Percentiles rank a stretch among this genome's conserved stretches.
Evolutionary conservation across 37 sponge, comb jelly and placozoan species (phyloP).

Genomic region (Spongilla lacustris): DNA sequence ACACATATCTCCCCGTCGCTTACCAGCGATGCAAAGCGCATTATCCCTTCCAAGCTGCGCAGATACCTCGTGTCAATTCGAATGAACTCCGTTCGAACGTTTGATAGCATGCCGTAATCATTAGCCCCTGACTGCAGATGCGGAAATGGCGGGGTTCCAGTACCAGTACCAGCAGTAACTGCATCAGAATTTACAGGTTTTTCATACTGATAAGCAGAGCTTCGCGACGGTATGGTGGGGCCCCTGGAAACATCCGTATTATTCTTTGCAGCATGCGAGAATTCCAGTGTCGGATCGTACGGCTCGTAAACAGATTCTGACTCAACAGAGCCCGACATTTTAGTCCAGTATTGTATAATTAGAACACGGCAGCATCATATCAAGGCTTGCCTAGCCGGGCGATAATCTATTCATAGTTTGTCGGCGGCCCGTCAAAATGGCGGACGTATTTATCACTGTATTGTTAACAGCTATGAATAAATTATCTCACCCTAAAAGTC

Average conservation of each 20-base stretch:
- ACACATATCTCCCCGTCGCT: neutral
- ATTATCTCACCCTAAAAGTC: too few species aligned
- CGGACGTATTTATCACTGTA: too few species aligned
- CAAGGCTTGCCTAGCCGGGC: too few species aligned
- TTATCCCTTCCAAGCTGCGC: constrained; percentile 48
- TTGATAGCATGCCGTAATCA: neutral
- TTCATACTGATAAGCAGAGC: neutral
- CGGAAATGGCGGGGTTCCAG: neutral
- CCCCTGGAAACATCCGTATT: neutral
- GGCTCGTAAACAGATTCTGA: neutral
- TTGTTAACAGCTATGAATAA: too few species aligned
- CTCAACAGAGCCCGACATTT: neutral
- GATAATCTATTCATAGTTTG: too few species aligned
- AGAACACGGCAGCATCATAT: too few species aligned
- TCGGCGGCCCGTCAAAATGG: too few species aligned
- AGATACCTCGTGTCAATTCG: constrained; percentile 35
- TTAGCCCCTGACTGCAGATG: neutral
- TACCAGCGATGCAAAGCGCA: constrained; percentile 25
- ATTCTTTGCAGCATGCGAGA: neutral
- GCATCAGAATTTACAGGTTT: too few species aligned
- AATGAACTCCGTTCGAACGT: neutral
- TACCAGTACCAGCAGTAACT: too few species aligned
- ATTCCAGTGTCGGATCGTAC: neutral
- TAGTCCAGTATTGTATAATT: neutral
- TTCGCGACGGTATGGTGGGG: neutral